A percentile compares a stretch with the other conserved stretches of the same genome.
phyloP scores from a whole-genome alignment of 2,797 vertebrate genomes.

The Harpagifer antarcticus region DNA sequence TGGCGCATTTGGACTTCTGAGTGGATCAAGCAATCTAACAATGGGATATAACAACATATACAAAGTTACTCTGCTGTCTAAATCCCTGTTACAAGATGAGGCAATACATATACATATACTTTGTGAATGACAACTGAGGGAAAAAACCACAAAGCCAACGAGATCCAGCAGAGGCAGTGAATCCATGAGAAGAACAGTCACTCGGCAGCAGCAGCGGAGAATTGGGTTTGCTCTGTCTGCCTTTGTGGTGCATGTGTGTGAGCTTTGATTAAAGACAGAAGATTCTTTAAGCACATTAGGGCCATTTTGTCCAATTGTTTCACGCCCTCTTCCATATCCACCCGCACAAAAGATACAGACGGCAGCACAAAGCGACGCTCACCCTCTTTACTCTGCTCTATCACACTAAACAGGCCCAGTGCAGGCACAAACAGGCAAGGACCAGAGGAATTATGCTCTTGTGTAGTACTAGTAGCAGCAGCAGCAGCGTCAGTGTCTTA shows the following conservation, averaged over 20 bases:
- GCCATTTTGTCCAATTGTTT: constrained; percentile 88
- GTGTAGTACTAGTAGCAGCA: constrained; percentile 52
- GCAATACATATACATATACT: constrained; percentile 76
- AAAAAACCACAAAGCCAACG: constrained; percentile 66
- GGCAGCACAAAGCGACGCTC: constrained; percentile 77
- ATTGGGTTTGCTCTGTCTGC: constrained; percentile 82
- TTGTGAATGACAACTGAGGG: constrained; percentile 64
- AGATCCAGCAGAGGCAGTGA: constrained; percentile 66
- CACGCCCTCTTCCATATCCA: constrained; percentile 85
- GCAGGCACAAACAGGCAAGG: constrained; percentile 67
- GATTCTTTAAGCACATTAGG: constrained; percentile 88
- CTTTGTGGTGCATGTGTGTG: constrained; percentile 87
- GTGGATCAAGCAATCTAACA: constrained; percentile 43
- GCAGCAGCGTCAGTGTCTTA: constrained; percentile 60
- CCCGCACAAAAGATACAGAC: constrained; percentile 84
- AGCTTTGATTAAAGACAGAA: constrained; percentile 89
- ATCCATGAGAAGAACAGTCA: constrained; percentile 75
- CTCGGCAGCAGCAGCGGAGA: constrained; percentile 73
- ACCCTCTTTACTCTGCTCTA: constrained; percentile 76
- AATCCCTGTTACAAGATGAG: constrained; percentile 69
- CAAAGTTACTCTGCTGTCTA: constrained; percentile 58
- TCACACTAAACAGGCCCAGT: constrained; percentile 79
- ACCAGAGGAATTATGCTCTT: constrained; percentile 76
- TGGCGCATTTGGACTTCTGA: constrained; percentile 17
- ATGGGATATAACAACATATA: constrained; percentile 49